phyloP scores from a whole-genome alignment of 2,113 vertebrate species.

The Pseudolaguvia tuberculata region DNA sequence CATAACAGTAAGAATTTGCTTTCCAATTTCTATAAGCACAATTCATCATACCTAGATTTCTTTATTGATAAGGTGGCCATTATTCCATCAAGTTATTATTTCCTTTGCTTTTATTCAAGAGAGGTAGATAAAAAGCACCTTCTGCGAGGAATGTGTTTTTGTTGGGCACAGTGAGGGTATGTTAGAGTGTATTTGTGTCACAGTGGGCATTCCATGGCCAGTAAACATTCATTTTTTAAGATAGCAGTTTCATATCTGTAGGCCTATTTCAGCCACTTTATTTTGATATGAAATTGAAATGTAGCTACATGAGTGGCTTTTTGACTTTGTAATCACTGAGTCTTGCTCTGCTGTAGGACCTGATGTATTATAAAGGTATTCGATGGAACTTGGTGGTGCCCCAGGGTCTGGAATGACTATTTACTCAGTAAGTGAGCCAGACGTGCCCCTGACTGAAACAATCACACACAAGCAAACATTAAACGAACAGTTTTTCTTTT shows the following conservation, averaged over 20 bases:
- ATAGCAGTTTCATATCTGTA: conserved; percentile 63
- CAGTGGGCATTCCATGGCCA: conserved; percentile 14
- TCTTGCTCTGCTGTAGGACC: conserved; percentile 6
- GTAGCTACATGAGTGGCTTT: conserved; percentile 55
- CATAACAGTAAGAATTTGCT: no score
- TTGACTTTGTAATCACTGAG: conserved; percentile 45
- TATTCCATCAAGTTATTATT: no score
- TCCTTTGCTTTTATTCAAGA: background rate
- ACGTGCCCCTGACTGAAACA: conserved; percentile 42
- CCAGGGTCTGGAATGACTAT: conserved; percentile 59
- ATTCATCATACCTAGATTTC: background rate
- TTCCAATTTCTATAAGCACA: background rate
- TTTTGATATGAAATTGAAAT: conserved; percentile 57
- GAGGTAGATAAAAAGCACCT: conserved; percentile 4
- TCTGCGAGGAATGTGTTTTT: background rate
- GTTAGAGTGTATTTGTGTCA: conserved; percentile 26
- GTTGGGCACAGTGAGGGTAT: conserved; percentile 11
- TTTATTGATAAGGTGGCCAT: no score
- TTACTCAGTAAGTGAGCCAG: conserved; percentile 62
- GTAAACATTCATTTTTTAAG: conserved; percentile 64
- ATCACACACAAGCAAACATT: conserved; percentile 39
- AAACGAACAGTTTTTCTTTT: conserved; percentile 54
- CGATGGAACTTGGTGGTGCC: conserved; percentile 54
- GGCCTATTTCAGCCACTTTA: conserved; percentile 59
- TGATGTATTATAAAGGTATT: conserved; percentile 55